phyloP scores from a whole-genome alignment of 2,113 vertebrate species.

The Notiomystis cincta region DNA sequence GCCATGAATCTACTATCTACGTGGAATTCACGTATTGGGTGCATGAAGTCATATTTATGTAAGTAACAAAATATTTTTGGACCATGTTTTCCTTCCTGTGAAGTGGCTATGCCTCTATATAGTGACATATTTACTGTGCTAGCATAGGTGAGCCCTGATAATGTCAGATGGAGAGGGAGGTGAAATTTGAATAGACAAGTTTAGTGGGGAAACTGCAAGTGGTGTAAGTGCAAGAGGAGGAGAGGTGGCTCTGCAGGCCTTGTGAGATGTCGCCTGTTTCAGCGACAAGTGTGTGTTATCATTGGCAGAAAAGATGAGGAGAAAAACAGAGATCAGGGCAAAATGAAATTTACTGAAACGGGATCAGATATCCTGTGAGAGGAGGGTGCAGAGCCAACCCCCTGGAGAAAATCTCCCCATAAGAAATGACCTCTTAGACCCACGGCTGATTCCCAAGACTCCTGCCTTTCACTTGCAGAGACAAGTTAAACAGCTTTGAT shows the following conservation, averaged over 20 bases:
- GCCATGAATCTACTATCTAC: not conserved
- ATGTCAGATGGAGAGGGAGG: not conserved
- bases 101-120: not conserved
- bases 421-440: not conserved
- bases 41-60: not conserved
- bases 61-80: not conserved
- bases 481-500: not conserved
- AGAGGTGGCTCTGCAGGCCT: not conserved
- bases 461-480: not conserved
- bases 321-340: not conserved
- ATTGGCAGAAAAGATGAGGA: not conserved
- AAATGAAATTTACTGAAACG: not conserved
- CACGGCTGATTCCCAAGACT: not conserved
- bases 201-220: not conserved
- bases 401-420: not conserved
- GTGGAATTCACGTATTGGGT: not conserved
- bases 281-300: accelerated
- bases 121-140: not conserved
- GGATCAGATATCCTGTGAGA: not conserved
- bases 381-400: not conserved
- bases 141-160: not conserved
- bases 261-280: not conserved
- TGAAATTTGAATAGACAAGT: not conserved
- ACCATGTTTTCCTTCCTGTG: not conserved
- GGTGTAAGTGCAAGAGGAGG: not conserved